A percentile compares a stretch with the other conserved stretches of the same genome.
These are phyloP conservation scores for Ennomos fuscantarius DNA, from an alignment of 2,888 invertebrate species.

Conservation along the genomic window DNA sequence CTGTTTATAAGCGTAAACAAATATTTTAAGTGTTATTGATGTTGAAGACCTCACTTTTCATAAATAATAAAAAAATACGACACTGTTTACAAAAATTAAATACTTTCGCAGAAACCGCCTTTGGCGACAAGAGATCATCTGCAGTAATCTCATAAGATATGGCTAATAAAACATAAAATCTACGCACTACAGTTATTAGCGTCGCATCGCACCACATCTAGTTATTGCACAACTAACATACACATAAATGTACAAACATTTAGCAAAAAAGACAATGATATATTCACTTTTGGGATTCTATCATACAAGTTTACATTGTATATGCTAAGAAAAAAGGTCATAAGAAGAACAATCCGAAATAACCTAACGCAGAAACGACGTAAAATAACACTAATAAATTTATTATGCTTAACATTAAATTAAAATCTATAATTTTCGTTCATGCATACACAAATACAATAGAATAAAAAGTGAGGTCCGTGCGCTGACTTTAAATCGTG, in stretches of 20 bases:
- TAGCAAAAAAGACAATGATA: conserved; percentile 4
- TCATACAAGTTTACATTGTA: conserved; percentile 5
- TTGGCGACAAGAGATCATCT: conserved; percentile 70
- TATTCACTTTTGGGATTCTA: conserved; percentile 12
- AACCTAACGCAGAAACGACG: conserved; percentile 13
- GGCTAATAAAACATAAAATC: conserved; percentile 25
- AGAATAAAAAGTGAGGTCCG: conserved; percentile 32
- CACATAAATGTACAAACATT: conserved; percentile 16
- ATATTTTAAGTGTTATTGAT: conserved; percentile 51
- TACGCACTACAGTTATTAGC: conserved; percentile 31
- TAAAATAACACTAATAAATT: conserved; percentile 14
- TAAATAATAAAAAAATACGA: conserved; percentile 46
- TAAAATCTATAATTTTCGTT: conserved; percentile 14
- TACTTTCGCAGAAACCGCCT: conserved; percentile 65
- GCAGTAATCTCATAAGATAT: conserved; percentile 65
- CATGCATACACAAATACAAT: conserved; percentile 15
- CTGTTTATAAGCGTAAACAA: conserved; percentile 62
- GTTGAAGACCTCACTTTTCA: conserved; percentile 71
- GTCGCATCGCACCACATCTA: conserved; percentile 22
- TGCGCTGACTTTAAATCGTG: conserved; percentile 9
- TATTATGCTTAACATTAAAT: conserved; percentile 23
- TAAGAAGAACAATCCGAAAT: conserved; percentile 6
- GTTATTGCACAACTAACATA: conserved; percentile 37
- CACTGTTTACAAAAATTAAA: conserved; percentile 44
- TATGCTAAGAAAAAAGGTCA: background rate